Conservation (phyloP, 2,888 invertebrate species). For the Aphelenchoides bicaudatus region DNA sequence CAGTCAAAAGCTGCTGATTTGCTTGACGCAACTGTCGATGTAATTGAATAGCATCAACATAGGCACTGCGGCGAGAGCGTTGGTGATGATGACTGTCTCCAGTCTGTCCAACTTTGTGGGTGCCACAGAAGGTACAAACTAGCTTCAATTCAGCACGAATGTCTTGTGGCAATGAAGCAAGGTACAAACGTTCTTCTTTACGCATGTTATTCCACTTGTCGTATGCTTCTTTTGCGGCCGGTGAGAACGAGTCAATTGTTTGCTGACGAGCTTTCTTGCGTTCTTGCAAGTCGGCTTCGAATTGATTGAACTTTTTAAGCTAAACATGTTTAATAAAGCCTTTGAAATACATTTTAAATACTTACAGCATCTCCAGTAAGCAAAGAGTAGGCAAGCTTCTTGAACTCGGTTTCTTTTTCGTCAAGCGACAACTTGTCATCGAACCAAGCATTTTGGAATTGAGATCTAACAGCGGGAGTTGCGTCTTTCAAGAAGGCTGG, state of each 20-base stretch:
- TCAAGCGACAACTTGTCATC: slow-evolving; percentile 47
- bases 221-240: slow-evolving; percentile 50
- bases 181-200: slow-evolving; percentile 47
- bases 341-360: background rate
- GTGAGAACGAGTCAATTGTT: slow-evolving; percentile 44
- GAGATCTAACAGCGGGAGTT: slow-evolving; percentile 37
- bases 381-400: slow-evolving; percentile 51
- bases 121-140: slow-evolving; percentile 36
- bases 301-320: slow-evolving; percentile 54
- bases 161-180: slow-evolving; percentile 47
- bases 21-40: slow-evolving; percentile 3
- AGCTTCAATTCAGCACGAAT: slow-evolving; percentile 46
- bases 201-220: slow-evolving; percentile 52
- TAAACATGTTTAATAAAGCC: slow-evolving; percentile 29
- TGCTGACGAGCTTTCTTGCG: slow-evolving; percentile 45
- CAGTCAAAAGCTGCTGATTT: background rate
- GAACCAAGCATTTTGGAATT: slow-evolving; percentile 56
- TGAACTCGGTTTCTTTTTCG: slow-evolving; percentile 49
- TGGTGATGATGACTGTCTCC: slow-evolving; percentile 18
- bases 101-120: slow-evolving; percentile 18
- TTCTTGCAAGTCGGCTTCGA: slow-evolving; percentile 50
- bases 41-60: slow-evolving; percentile 13
- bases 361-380: slow-evolving; percentile 50
- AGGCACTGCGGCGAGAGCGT: slow-evolving; percentile 11
- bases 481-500: slow-evolving; percentile 51